Evolutionary conservation across 2,888 invertebrate genomes (phyloP).

Genomic region (Mythimna loreyi): DNA sequence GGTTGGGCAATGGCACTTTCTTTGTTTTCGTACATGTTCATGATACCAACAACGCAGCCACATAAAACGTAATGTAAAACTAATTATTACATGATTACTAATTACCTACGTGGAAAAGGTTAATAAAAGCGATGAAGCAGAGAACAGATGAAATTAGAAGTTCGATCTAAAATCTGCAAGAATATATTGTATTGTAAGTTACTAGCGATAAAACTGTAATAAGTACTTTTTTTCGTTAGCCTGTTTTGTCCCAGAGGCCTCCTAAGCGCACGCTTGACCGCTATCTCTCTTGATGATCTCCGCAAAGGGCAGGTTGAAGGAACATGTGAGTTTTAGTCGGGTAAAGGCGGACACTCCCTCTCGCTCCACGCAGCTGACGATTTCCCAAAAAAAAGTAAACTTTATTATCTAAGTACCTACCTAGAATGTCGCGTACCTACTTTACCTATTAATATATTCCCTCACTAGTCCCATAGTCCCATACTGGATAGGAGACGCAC

Average conservation of each 20-base stretch:
- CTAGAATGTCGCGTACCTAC: not conserved
- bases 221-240: too few relatives aligned
- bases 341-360: too few relatives aligned
- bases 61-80: conserved; percentile 29
- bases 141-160: not conserved
- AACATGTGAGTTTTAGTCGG: too few relatives aligned
- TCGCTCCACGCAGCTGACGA: too few relatives aligned
- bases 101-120: not conserved
- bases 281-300: too few relatives aligned
- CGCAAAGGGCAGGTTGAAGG: too few relatives aligned
- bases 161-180: conserved; percentile 6
- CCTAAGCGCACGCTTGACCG: too few relatives aligned
- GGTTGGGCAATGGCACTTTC: conserved; percentile 84
- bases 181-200: conserved; percentile 33
- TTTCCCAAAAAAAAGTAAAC: too few relatives aligned
- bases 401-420: too few relatives aligned
- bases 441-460: not conserved
- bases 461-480: not conserved
- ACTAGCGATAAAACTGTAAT: not conserved
- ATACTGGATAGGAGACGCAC: not conserved
- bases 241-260: too few relatives aligned
- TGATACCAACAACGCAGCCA: conserved; percentile 64
- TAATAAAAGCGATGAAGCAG: conserved; percentile 1
- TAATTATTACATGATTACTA: not conserved
- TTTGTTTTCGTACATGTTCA: conserved; percentile 79